phyloP scores from a whole-genome alignment of 2,888 invertebrate genomes.

The Drosophila mettleri region DNA sequence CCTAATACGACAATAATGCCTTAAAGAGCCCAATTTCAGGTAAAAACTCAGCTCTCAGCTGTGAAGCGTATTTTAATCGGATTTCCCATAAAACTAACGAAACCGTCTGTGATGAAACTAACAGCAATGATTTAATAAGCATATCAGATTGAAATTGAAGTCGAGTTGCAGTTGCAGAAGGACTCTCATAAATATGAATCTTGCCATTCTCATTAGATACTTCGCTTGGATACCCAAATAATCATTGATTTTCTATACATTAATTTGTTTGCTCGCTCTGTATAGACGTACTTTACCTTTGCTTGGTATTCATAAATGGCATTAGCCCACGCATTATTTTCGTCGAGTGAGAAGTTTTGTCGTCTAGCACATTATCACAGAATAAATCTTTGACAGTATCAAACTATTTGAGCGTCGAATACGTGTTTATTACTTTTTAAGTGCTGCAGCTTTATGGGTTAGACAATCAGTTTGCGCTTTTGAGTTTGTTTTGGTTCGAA shows the following conservation, averaged over 20 bases:
- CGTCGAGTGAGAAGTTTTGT: not conserved
- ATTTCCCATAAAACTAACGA: conserved; percentile 15
- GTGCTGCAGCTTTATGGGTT: conserved; percentile 27
- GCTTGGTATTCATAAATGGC: not conserved
- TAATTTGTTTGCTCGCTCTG: too few species aligned
- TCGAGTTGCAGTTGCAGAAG: too few species aligned
- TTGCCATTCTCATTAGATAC: too few species aligned
- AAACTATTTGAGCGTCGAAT: conserved; percentile 4
- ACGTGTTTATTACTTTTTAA: conserved; percentile 35
- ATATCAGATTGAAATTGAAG: not conserved
- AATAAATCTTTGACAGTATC: conserved; percentile 18
- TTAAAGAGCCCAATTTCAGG: conserved; percentile 71
- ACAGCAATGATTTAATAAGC: conserved; percentile 31
- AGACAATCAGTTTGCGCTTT: conserved; percentile 32
- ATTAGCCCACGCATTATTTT: not conserved
- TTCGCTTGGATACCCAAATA: too few species aligned
- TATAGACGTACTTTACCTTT: not conserved
- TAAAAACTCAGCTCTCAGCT: conserved; percentile 24
- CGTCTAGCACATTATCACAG: conserved; percentile 6
- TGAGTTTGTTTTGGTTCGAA: conserved; percentile 24
- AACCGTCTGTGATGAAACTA: conserved; percentile 55
- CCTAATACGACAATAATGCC: conserved; percentile 74
- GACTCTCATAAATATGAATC: not conserved
- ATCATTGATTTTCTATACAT: too few species aligned
- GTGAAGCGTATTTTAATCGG: conserved; percentile 25